Evolutionary conservation across 2,797 vertebrate species (phyloP).

Genomic region (Tiaroga cobitis): DNA sequence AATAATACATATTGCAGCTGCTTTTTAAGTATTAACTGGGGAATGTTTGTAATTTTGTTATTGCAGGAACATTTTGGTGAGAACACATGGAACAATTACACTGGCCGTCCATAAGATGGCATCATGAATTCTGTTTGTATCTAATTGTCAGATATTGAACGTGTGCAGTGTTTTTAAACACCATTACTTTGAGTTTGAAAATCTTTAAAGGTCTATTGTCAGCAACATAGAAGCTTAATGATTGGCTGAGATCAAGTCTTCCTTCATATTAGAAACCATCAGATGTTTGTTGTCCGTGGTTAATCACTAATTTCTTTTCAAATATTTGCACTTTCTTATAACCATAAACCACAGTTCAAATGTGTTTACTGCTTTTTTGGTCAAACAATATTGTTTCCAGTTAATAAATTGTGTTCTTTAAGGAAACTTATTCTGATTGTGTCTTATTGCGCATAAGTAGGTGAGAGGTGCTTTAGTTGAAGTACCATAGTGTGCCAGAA

Average conservation of each 20-base stretch:
- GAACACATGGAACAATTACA: slow-evolving; percentile 91
- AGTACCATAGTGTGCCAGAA: slow-evolving; percentile 12
- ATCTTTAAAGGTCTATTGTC: not conserved
- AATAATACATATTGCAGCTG: not conserved
- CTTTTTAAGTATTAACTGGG: not conserved
- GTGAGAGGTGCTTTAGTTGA: not conserved
- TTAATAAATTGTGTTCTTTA: slow-evolving; percentile 39
- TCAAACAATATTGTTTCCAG: not conserved
- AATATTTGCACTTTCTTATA: not conserved
- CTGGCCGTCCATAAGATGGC: slow-evolving; percentile 94
- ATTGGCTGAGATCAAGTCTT: slow-evolving; percentile 8
- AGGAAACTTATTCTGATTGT: not conserved
- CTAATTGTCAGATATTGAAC: not conserved
- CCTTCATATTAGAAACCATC: not conserved
- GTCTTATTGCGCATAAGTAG: not conserved
- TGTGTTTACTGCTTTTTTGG: not conserved
- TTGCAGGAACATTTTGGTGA: slow-evolving; percentile 91
- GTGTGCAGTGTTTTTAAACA: slow-evolving; percentile 36
- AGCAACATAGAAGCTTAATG: not conserved
- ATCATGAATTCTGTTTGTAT: slow-evolving; percentile 74
- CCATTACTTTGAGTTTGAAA: not conserved
- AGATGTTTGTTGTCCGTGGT: not conserved
- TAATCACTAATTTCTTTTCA: slow-evolving; percentile 4
- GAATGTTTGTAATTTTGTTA: slow-evolving; percentile 37
- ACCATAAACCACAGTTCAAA: not conserved